Evolutionary conservation across 1,140 invertebrate genomes (phyloP).

Genomic region (Lepeophtheirus salmonis): DNA sequence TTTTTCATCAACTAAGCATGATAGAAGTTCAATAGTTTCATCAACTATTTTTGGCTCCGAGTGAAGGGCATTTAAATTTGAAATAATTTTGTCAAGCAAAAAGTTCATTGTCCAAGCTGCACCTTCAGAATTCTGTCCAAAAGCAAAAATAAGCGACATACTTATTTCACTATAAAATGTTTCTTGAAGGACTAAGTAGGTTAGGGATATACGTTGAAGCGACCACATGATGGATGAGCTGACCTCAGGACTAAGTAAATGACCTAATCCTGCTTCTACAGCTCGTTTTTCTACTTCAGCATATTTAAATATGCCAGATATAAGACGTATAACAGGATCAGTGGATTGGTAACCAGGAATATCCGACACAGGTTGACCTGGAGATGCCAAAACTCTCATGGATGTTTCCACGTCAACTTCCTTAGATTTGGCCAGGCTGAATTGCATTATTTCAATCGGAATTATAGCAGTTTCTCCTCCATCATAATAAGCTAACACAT

Average conservation of each 20-base stretch:
- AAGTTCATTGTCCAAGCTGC: constrained; percentile 40
- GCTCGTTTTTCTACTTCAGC: constrained; percentile 39
- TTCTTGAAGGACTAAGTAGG: constrained; percentile 50
- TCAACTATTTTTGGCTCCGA: constrained; percentile 37
- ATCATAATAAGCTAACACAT: constrained; percentile 45
- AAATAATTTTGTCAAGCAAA: constrained; percentile 39
- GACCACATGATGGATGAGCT: constrained; percentile 59
- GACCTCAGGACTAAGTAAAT: constrained; percentile 56
- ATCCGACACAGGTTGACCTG: constrained; percentile 29
- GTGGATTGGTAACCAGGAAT: constrained; percentile 32
- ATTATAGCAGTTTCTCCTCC: constrained; percentile 55
- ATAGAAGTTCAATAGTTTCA: constrained; percentile 38
- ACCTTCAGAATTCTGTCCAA: constrained; percentile 39
- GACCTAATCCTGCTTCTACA: constrained; percentile 37
- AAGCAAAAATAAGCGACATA: constrained; percentile 31
- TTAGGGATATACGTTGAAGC: constrained; percentile 48
- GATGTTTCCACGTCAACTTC: constrained; percentile 38
- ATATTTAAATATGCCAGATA: constrained; percentile 4
- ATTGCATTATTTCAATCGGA: constrained; percentile 49
- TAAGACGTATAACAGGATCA: constrained; percentile 38
- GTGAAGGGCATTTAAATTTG: constrained; percentile 37
- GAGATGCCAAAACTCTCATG: constrained; percentile 36
- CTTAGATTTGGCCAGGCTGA: constrained; percentile 39
- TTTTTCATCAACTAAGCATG: constrained; percentile 35
- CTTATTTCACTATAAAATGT: constrained; percentile 42